Evolutionary conservation across 2,888 invertebrate species (phyloP).

Genomic region (Elgonia sp.): DNA sequence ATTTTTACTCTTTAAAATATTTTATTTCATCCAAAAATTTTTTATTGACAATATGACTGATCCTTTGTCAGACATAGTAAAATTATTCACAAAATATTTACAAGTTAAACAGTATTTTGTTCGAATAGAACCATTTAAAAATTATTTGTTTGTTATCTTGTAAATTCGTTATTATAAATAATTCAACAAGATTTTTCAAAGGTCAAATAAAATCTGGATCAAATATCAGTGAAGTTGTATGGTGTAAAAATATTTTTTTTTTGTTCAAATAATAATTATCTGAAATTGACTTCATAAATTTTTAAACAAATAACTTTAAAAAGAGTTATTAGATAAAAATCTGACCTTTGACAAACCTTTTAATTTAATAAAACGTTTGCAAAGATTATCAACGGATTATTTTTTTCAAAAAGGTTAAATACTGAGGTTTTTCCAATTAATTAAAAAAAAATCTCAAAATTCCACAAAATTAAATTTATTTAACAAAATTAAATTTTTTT

Average conservation of each 20-base stretch:
- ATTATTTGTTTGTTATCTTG: background rate
- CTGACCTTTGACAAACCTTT: conserved; percentile 1
- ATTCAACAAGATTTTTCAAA: background rate
- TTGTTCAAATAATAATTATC: background rate
- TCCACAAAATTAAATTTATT: too few relatives aligned
- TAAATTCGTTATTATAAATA: background rate
- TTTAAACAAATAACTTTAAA: background rate
- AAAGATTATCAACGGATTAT: background rate
- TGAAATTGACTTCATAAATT: background rate
- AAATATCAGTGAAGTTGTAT: background rate
- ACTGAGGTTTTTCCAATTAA: too few relatives aligned
- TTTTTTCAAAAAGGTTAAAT: background rate
- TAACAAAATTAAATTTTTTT: too few relatives aligned
- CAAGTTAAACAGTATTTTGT: background rate
- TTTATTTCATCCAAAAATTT: background rate
- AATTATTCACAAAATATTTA: conserved; percentile 37
- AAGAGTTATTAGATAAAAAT: background rate
- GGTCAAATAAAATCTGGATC: background rate
- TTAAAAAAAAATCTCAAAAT: too few relatives aligned
- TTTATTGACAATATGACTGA: too few relatives aligned
- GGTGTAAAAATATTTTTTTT: background rate
- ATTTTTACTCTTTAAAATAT: background rate
- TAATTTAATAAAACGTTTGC: background rate
- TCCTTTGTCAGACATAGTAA: background rate
- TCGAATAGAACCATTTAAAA: conserved; percentile 4